A percentile compares a stretch with the other conserved stretches of the same genome.
Conservation (phyloP, 2,113 vertebrate species). For the Myotis brandtii region DNA sequence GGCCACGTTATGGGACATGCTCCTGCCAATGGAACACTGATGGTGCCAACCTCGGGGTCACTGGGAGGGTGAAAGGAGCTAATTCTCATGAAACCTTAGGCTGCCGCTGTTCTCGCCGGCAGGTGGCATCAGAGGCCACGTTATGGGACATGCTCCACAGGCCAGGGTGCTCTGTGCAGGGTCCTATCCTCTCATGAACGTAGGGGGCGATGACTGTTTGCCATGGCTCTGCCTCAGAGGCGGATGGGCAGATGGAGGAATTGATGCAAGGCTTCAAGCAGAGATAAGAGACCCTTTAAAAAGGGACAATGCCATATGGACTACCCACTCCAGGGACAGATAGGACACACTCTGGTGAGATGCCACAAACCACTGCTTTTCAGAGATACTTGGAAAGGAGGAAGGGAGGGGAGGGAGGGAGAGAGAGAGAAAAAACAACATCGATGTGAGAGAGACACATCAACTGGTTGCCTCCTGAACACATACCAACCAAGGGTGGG, state of each 20-base stretch:
- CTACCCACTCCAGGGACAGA: not conserved
- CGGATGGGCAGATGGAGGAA: not conserved
- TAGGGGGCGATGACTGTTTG: not conserved
- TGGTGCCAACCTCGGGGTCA: not conserved
- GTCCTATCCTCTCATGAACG: not conserved
- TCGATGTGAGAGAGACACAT: too few species aligned
- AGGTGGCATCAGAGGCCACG: constrained; percentile 56
- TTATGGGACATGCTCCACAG: too few species aligned
- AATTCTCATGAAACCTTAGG: not conserved
- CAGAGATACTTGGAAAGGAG: too few species aligned
- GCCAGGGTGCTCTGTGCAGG: not conserved
- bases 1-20: too few species aligned
- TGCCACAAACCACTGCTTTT: not conserved
- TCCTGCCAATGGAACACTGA: not conserved
- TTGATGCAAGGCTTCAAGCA: not conserved
- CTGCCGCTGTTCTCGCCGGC: accelerated
- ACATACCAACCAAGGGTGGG: too few species aligned
- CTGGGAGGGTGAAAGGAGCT: not conserved
- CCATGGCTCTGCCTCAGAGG: not conserved
- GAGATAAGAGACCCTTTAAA: constrained; percentile 7
- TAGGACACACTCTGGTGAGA: not conserved
- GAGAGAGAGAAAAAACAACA: too few species aligned
- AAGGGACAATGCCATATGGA: not conserved
- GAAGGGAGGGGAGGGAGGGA: too few species aligned
- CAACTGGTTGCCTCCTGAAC: too few species aligned